These are phyloP conservation scores for Euphysa ruthae DNA, from an alignment of 30 jellyfish, hydroid and myxozoan genomes.

Conservation along the genomic window DNA sequence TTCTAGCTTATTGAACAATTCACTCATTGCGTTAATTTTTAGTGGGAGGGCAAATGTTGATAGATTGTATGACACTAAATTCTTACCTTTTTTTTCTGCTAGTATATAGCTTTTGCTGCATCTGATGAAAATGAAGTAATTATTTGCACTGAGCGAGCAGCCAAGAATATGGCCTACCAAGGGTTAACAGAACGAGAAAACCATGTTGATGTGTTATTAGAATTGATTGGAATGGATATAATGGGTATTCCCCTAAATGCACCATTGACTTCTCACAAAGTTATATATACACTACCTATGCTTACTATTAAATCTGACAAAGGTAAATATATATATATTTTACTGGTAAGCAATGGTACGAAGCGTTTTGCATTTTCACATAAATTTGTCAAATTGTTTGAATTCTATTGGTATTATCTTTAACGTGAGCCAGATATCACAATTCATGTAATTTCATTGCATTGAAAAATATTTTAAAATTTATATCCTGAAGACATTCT, in stretches of 20 bases:
- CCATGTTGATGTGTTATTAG: slow-evolving; percentile 65
- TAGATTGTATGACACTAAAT: not conserved
- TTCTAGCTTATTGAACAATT: no score
- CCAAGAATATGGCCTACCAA: slow-evolving; percentile 89
- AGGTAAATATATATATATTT: no score
- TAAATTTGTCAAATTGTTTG: no score
- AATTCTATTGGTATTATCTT: no score
- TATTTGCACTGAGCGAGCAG: slow-evolving; percentile 77
- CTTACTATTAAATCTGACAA: slow-evolving; percentile 85
- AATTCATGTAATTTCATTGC: no score
- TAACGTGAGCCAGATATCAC: no score
- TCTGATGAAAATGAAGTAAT: slow-evolving; percentile 42
- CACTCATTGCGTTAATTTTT: not conserved
- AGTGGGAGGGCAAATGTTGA: not conserved
- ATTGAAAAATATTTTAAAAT: no score
- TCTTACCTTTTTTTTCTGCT: not conserved
- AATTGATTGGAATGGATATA: slow-evolving; percentile 75
- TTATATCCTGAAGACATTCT: no score
- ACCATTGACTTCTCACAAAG: slow-evolving; percentile 69
- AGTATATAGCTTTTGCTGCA: slow-evolving; percentile 83
- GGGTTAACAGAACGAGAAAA: slow-evolving; percentile 75
- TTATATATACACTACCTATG: slow-evolving; percentile 90
- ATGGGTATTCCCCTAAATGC: slow-evolving; percentile 83
- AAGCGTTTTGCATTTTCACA: no score
- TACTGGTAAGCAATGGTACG: no score